Base-by-base conservation (phyloP, 2,888 invertebrate species). In the Eilema caniola region DNA sequence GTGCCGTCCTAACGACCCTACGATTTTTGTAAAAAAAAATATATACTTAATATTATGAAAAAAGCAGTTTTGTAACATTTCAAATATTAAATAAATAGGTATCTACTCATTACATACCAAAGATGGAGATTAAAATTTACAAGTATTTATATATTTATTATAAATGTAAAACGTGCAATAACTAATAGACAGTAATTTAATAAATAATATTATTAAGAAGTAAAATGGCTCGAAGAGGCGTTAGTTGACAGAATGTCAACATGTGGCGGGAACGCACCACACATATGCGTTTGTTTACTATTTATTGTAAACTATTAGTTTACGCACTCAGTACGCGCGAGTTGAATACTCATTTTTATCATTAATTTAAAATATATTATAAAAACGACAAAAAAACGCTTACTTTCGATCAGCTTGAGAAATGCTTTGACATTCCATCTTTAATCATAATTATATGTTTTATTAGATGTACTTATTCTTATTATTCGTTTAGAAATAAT, bases 121-220 rank as follows among this genome's bases (percentile, higher is more conserved):
- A 95, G 90, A 94, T 92, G 93, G 88, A 93, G 90, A 94, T 90
- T 89, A 92, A 94, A 94, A 94, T 94, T 94, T 95, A 94, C 94
- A 95, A 95, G 93, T 95, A 95, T 94, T 95, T 95, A 95, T 95
- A 94, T 95, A 95, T 95, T 94, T 95, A 95, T 95, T 94, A 91
- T 94, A 93, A 94, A 94, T 94, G 92, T 95, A 95, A 95, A 95
- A 94, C 92, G 95, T 95, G 95, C 95, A 95, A 95, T 95, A 95
- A 95, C 90, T 94, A 93, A 95, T 95, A 95, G 95, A 86, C 92
- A 89, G 92, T 95, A 95, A 95, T 93, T 93, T 93, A 94, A 92
- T 91, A 88, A 93, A 93, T 92, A 93, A 77, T 73, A 80, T 75
- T 93, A 94, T 92, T 93, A 92, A 92, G 79, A 66, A 90, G 78